Evolutionary conservation across 1,140 invertebrate species (phyloP).

Genomic region (Cepaea nemoralis): DNA sequence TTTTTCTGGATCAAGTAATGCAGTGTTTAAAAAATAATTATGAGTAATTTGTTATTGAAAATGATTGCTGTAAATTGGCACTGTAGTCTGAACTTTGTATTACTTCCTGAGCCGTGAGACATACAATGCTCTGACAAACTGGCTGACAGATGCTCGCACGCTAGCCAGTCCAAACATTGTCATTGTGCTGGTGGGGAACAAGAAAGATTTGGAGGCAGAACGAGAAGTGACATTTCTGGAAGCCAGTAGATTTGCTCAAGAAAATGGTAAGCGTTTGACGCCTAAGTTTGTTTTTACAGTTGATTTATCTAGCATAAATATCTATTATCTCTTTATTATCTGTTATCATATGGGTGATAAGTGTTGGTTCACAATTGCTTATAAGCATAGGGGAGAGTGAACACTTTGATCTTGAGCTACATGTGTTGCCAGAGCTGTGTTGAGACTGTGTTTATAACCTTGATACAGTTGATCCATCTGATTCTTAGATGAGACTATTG

Average conservation of each 20-base stretch:
- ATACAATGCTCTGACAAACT: conserved; percentile 72
- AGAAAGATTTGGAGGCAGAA: conserved; percentile 81
- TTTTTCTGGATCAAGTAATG: neutral
- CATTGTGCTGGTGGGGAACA: conserved; percentile 86
- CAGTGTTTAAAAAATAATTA: neutral
- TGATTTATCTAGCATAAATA: too few relatives aligned
- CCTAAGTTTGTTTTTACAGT: too few relatives aligned
- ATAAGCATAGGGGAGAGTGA: too few relatives aligned
- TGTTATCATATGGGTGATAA: too few relatives aligned
- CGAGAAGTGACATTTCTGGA: conserved; percentile 85
- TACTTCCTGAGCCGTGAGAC: conserved; percentile 70
- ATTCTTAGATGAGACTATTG: too few relatives aligned
- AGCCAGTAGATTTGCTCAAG: conserved; percentile 85
- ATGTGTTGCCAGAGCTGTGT: too few relatives aligned
- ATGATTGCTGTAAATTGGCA: neutral
- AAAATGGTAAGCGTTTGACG: conserved; percentile 81
- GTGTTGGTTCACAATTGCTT: too few relatives aligned
- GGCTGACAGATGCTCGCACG: conserved; percentile 71
- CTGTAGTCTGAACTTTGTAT: neutral
- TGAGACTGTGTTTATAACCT: too few relatives aligned
- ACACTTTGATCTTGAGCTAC: too few relatives aligned
- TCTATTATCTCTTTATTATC: too few relatives aligned
- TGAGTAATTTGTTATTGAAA: neutral
- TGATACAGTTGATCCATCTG: too few relatives aligned
- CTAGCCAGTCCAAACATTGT: conserved; percentile 76